phyloP scores from a whole-genome alignment of 2,113 vertebrate species.

The Lethenteron reissneri region DNA sequence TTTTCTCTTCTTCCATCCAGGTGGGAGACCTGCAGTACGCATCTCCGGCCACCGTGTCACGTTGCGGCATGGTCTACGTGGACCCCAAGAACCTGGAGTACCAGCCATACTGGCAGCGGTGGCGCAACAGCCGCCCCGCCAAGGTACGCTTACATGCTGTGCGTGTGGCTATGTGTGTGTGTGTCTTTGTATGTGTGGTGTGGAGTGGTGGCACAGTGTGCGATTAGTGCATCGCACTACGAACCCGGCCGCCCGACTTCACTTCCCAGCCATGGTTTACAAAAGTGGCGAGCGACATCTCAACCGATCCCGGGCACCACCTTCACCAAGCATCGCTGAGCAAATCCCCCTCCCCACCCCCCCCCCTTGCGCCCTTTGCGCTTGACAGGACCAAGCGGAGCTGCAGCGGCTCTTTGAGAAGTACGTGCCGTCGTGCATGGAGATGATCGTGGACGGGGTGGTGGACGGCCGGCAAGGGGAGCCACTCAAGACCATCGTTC shows the following conservation, averaged over 20 bases:
- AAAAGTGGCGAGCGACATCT: no score
- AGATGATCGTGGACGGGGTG: constrained; percentile 61
- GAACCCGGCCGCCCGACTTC: no score
- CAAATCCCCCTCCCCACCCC: no score
- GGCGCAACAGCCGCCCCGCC: constrained; percentile 31
- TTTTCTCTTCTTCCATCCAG: constrained; percentile 20
- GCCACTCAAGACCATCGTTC: constrained; percentile 55
- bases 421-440: constrained; percentile 48
- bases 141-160: no score
- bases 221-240: no score
- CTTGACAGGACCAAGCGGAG: constrained; percentile 25
- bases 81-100: constrained; percentile 82
- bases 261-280: no score
- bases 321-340: no score
- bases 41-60: constrained; percentile 83
- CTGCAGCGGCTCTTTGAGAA: constrained; percentile 51
- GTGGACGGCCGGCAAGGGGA: constrained; percentile 44
- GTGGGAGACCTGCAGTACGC: constrained; percentile 86
- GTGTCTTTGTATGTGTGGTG: no score
- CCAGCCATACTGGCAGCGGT: constrained; percentile 62
- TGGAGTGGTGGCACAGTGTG: no score
- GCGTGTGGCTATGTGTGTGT: no score
- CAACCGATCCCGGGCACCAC: no score
- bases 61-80: constrained; percentile 89
- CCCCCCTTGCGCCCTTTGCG: no score